phyloP scores from a whole-genome alignment of 2,888 invertebrate species.

The Anorthoa munda region DNA sequence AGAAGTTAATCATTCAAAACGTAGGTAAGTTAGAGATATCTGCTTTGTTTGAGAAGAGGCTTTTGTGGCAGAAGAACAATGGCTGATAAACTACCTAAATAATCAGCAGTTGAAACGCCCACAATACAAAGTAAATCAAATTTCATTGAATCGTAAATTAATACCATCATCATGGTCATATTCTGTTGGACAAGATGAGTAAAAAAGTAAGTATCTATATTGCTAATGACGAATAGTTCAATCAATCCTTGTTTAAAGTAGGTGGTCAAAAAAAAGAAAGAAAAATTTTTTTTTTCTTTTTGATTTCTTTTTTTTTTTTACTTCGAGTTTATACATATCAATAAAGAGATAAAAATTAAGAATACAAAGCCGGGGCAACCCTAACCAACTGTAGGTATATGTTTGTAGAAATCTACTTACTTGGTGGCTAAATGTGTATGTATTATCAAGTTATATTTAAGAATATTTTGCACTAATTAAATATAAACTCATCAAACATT shows the following conservation, averaged over 20 bases:
- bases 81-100: not conserved
- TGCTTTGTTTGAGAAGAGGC: not conserved
- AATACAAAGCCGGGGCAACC: not conserved
- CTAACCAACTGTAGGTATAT: not conserved
- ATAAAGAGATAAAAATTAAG: not conserved
- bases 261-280: no score
- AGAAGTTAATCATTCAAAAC: no score
- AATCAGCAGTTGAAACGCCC: not conserved
- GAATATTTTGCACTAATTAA: no score
- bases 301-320: no score
- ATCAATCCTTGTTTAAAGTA: no score
- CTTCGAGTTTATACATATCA: no score
- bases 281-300: no score
- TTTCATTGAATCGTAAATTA: not conserved
- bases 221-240: not conserved
- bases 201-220: not conserved
- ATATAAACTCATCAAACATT: no score
- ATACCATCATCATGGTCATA: not conserved
- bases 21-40: no score
- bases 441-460: no score
- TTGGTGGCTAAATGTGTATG: constrained; percentile 30
- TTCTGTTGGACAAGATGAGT: not conserved
- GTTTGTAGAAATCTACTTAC: not conserved
- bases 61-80: not conserved
- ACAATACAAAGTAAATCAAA: constrained; percentile 1